Conservation (phyloP, 2,113 vertebrate genomes). For the Neotragus moschatus region DNA sequence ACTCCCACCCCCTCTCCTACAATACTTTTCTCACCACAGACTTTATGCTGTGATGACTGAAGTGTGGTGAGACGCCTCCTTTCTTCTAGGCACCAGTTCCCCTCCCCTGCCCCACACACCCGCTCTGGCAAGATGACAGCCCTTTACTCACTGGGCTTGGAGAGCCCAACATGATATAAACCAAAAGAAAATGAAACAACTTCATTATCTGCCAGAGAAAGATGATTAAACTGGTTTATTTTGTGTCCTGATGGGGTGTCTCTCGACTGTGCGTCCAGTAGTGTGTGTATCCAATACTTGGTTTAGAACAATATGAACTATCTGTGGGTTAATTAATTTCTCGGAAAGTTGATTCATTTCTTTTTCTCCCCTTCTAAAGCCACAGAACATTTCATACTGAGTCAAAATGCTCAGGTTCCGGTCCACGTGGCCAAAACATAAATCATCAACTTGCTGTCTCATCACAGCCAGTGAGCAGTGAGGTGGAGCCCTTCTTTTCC, state of each 20-base stretch:
- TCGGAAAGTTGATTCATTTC: slow-evolving; percentile 39
- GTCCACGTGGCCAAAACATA: neutral
- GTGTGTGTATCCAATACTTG: neutral
- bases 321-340: slow-evolving; percentile 38
- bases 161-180: neutral
- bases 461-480: neutral
- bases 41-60: neutral
- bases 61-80: neutral
- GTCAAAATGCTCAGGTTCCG: neutral
- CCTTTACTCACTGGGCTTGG: neutral
- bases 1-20: neutral
- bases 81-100: neutral
- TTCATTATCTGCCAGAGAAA: slow-evolving; percentile 15
- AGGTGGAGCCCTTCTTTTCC: neutral
- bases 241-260: neutral
- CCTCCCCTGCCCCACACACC: too few relatives aligned
- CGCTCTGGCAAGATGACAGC: neutral
- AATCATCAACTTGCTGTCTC: neutral
- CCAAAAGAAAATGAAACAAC: slow-evolving; percentile 25
- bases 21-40: neutral
- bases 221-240: slow-evolving; percentile 17
- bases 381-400: neutral
- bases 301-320: neutral
- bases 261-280: neutral
- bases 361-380: slow-evolving; percentile 1